phyloP scores from a whole-genome alignment of 2,797 vertebrate species.

The Pristis pectinata region DNA sequence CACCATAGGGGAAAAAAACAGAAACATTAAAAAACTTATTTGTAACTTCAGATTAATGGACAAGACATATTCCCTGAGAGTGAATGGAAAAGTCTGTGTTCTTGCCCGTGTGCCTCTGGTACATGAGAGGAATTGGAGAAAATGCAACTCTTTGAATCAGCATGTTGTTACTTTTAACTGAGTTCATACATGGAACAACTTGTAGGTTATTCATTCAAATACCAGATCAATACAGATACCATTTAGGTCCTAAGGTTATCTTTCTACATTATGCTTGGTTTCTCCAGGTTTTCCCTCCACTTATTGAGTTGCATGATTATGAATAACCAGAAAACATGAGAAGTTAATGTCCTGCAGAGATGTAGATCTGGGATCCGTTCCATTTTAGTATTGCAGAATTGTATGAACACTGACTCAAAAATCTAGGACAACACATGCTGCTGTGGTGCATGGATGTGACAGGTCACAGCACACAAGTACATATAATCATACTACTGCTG shows the following conservation, averaged over 20 bases:
- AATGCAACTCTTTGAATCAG: neutral
- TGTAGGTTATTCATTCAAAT: neutral
- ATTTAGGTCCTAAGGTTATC: neutral
- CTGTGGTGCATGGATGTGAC: no score
- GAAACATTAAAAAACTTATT: no score
- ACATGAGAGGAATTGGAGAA: neutral
- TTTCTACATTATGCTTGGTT: neutral
- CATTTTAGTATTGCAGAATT: neutral
- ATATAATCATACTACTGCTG: no score
- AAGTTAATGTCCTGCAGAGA: neutral
- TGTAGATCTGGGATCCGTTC: neutral
- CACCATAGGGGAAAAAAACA: no score
- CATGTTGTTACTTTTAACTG: neutral
- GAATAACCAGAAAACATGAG: neutral
- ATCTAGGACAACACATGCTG: no score
- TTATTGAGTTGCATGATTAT: neutral
- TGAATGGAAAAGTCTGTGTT: neutral
- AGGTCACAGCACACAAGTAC: no score
- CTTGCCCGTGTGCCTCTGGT: neutral
- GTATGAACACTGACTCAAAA: no score
- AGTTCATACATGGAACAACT: neutral
- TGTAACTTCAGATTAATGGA: no score
- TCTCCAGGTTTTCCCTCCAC: neutral
- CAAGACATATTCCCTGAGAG: no score
- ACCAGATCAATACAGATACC: neutral